Evolutionary conservation across 1,140 invertebrate genomes (phyloP).

Genomic region (Apis dorsata): DNA sequence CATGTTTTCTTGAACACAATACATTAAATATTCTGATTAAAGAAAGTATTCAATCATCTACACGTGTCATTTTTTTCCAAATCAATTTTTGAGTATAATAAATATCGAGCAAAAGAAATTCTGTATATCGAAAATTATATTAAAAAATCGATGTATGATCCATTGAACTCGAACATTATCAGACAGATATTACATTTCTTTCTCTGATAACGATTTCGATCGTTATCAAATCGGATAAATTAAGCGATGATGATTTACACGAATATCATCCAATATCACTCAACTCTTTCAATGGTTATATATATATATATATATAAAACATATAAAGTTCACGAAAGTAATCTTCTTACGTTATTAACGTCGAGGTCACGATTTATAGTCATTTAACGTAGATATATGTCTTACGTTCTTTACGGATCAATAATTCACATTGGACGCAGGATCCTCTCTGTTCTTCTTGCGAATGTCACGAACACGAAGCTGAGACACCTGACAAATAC

Average conservation of each 20-base stretch:
- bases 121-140: no score
- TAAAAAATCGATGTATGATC: no score
- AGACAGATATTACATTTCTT: no score
- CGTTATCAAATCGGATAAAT: neutral
- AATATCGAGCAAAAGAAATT: neutral
- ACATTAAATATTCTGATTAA: no score
- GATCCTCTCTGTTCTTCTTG: neutral
- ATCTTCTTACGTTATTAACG: constrained; percentile 34
- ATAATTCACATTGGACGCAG: constrained; percentile 9
- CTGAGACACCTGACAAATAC: neutral
- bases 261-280: neutral
- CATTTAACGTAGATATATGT: constrained; percentile 16
- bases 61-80: no score
- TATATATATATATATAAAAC: neutral
- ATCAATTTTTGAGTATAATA: no score
- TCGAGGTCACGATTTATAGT: constrained; percentile 10
- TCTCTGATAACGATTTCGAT: neutral
- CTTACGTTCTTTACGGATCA: constrained; percentile 27
- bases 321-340: constrained; percentile 11
- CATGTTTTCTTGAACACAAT: no score
- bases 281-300: neutral
- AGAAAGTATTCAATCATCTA: no score
- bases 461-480: neutral
- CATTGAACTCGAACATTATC: no score
- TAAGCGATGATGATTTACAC: neutral